Base-by-base conservation (phyloP, 2,113 vertebrate genomes). In the Riparia riparia region DNA sequence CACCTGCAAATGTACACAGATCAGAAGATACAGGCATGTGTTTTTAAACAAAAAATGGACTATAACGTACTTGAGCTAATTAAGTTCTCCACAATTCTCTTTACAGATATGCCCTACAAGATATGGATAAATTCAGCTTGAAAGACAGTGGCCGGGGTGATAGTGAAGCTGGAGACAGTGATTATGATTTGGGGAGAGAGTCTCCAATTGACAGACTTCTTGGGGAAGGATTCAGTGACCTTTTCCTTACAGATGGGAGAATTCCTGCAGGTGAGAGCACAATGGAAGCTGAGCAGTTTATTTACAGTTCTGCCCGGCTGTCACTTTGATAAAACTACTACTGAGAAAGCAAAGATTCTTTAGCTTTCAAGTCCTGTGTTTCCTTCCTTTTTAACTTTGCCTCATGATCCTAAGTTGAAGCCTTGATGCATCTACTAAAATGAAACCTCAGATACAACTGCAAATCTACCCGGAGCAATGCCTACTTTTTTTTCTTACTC, bases 111-210 rank as follows among this genome's bases (percentile, higher is more conserved):
- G 99, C 99, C 82, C 97, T 99, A 47, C 99, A 99, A 92, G 99
- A 99, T 94, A 99, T 99, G 99, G 99, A 99, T 73, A 99, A 99
- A 97, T 99, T 99, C 97, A 99, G 99, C 94, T 97, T 99, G 97
- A 99, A 99, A 97, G 99, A 99, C 98, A 99, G 99, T 76, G 99
- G 99, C 15, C 98, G 99, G 16, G 99, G 99, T 42, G 99, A 99
- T 94, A 99, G 99, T 26, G 99, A 99, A 97, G 99, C 99, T 5
- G 99, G 99, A 82, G 99, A 99, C 98, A 99, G 99, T 41, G 99
- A 99, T 96, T 99, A 99, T 89, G 99, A 99, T 94, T 96, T 99
- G 93, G 99, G 99, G 22, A 98, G 99, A 97, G 99, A 99, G 95
- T 99, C 99, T 79, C 99, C 99, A 58, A 98, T 99, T 98, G 99